Conservation (phyloP, 2,113 vertebrate species). For the Rhabdomys dilectus region DNA sequence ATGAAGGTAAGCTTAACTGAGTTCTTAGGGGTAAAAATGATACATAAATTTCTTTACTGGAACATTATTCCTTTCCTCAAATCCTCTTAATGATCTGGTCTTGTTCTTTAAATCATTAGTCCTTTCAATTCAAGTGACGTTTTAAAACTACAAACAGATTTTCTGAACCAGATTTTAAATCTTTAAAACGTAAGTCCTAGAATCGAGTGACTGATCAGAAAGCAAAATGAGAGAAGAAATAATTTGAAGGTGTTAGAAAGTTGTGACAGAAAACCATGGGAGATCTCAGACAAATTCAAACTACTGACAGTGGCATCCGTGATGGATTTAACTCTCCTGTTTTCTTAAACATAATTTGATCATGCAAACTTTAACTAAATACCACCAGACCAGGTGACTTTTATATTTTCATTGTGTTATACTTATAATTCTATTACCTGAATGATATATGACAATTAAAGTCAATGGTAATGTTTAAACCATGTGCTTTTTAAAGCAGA, state of each 20-base stretch:
- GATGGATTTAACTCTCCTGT: background rate
- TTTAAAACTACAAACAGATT: slow-evolving; percentile 54
- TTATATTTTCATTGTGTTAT: slow-evolving; percentile 63
- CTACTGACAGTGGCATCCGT: background rate
- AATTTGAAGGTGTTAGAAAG: background rate
- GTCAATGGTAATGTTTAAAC: slow-evolving; percentile 59
- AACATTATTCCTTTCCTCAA: slow-evolving; percentile 45
- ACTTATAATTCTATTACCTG: slow-evolving; percentile 70
- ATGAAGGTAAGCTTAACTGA: slow-evolving; percentile 58
- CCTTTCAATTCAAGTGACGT: slow-evolving; percentile 54
- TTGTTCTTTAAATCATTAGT: slow-evolving; percentile 56
- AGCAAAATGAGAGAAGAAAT: slow-evolving; percentile 11
- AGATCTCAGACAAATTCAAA: slow-evolving; percentile 36
- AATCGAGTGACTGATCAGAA: slow-evolving; percentile 28
- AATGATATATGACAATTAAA: slow-evolving; percentile 69
- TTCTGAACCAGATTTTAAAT: slow-evolving; percentile 53
- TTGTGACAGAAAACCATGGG: slow-evolving; percentile 39
- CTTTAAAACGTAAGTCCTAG: slow-evolving; percentile 12
- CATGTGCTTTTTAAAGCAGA: background rate
- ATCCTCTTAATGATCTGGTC: slow-evolving; percentile 48
- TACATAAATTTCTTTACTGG: slow-evolving; percentile 45
- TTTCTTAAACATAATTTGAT: slow-evolving; percentile 51
- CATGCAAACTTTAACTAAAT: slow-evolving; percentile 54
- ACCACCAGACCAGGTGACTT: slow-evolving; percentile 61
- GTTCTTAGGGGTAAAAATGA: slow-evolving; percentile 57